These are phyloP conservation scores for Amphiprion ocellaris DNA, from an alignment of 2,113 vertebrate genomes.

Conservation along the genomic window DNA sequence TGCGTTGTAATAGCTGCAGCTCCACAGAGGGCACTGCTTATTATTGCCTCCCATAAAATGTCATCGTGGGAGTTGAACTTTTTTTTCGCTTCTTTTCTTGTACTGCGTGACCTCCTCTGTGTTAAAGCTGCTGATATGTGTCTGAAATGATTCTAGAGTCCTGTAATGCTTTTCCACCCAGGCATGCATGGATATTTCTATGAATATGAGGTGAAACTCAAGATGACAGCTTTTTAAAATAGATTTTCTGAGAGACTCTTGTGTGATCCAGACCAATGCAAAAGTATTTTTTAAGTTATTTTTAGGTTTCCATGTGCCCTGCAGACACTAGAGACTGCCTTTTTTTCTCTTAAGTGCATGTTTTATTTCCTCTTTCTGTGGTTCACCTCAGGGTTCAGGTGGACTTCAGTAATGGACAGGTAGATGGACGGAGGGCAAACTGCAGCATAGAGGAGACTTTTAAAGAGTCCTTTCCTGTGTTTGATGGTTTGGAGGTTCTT, in stretches of 20 bases:
- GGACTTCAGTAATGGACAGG: constrained; percentile 42
- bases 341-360: constrained; percentile 51
- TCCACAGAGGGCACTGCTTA: constrained; percentile 14
- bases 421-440: constrained; percentile 7
- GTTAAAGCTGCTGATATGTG: no score
- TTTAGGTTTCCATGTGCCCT: constrained; percentile 9
- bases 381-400: constrained; percentile 29
- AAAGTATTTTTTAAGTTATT: no score
- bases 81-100: not conserved
- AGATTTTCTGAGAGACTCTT: not conserved
- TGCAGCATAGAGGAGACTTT: not conserved
- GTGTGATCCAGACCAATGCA: no score
- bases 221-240: no score
- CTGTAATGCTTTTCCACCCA: not conserved
- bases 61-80: constrained; percentile 12
- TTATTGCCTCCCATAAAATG: not conserved
- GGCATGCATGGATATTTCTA: not conserved
- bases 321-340: constrained; percentile 25
- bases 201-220: not conserved
- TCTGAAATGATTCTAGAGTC: not conserved
- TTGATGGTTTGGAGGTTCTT: constrained; percentile 9
- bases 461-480: not conserved
- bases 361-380: not conserved
- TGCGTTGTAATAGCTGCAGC: constrained; percentile 21
- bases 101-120: no score